Percentiles rank a stretch among this genome's conserved stretches.
phyloP scores from a whole-genome alignment of 2,888 invertebrate genomes.

The Andrena chrysosceles region DNA sequence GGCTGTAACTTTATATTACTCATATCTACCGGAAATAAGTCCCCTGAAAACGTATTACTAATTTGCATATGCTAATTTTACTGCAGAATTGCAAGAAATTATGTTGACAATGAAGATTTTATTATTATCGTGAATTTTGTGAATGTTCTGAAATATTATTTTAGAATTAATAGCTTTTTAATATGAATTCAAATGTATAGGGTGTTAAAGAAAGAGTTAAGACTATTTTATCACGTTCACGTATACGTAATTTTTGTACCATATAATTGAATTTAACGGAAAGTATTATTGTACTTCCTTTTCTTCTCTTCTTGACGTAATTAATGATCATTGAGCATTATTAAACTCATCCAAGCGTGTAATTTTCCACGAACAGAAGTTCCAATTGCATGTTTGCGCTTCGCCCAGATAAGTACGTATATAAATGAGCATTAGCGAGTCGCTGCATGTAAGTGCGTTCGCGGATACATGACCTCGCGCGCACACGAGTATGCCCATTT shows the following conservation, averaged over 20 bases:
- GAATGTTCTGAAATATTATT: too few relatives aligned
- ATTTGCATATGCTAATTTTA: neutral
- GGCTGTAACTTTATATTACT: slow-evolving; percentile 17
- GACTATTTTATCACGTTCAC: neutral
- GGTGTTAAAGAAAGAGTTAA: too few relatives aligned
- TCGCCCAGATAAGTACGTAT: slow-evolving; percentile 39
- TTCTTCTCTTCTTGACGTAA: neutral
- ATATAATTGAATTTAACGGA: neutral
- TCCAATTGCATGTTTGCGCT: slow-evolving; percentile 28
- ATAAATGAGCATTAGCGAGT: slow-evolving; percentile 35
- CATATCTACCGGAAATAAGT: neutral
- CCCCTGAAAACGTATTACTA: neutral
- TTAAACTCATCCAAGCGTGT: slow-evolving; percentile 15
- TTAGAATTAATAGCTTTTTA: too few relatives aligned
- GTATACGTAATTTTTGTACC: neutral
- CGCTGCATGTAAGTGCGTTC: slow-evolving; percentile 3
- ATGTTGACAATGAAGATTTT: neutral
- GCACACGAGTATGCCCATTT: slow-evolving; percentile 8
- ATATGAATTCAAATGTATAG: too few relatives aligned
- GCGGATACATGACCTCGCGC: slow-evolving; percentile 24
- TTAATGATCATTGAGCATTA: slow-evolving; percentile 20
- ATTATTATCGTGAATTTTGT: too few relatives aligned
- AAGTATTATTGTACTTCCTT: neutral
- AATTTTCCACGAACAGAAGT: slow-evolving; percentile 20
- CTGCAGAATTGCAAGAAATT: neutral